Evolutionary conservation across 1,140 invertebrate genomes (phyloP).

Genomic region (Lasioglossum baleicum): DNA sequence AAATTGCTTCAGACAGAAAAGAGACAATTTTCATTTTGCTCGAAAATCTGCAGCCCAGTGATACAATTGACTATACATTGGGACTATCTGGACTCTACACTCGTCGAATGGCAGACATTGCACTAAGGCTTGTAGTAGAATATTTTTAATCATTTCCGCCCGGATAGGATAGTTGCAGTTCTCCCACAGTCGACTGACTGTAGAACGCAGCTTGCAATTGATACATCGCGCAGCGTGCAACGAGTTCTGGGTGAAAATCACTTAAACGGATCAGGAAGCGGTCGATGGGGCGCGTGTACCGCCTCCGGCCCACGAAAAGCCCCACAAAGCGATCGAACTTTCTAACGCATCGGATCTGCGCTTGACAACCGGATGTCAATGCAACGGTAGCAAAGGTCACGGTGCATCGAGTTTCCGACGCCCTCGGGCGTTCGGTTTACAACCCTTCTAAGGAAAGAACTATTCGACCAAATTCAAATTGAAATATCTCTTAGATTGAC

Average conservation of each 20-base stretch:
- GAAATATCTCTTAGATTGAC: too few species aligned
- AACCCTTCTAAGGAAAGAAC: too few species aligned
- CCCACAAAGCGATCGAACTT: slow-evolving; percentile 38
- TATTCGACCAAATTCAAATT: too few species aligned
- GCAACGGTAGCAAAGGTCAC: slow-evolving; percentile 27
- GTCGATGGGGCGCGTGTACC: slow-evolving; percentile 5
- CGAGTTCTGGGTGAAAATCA: slow-evolving; percentile 6
- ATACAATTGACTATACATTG: too few species aligned
- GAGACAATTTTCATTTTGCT: too few species aligned
- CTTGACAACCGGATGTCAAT: slow-evolving; percentile 43
- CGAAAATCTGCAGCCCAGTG: too few species aligned
- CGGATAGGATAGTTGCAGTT: too few species aligned
- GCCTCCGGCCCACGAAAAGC: slow-evolving; percentile 7
- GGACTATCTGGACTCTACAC: too few species aligned
- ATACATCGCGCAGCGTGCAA: neutral
- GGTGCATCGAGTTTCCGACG: neutral
- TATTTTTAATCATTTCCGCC: neutral
- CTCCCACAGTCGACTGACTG: neutral
- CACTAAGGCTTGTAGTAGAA: too few species aligned
- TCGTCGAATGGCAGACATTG: too few species aligned
- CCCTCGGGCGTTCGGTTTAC: too few species aligned
- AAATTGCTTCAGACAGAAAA: too few species aligned
- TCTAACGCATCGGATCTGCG: slow-evolving; percentile 12
- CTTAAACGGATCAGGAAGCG: slow-evolving; percentile 38
- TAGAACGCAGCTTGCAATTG: neutral